phyloP scores from a whole-genome alignment of 2,797 vertebrate genomes.

The Sebastes melanostomus region DNA sequence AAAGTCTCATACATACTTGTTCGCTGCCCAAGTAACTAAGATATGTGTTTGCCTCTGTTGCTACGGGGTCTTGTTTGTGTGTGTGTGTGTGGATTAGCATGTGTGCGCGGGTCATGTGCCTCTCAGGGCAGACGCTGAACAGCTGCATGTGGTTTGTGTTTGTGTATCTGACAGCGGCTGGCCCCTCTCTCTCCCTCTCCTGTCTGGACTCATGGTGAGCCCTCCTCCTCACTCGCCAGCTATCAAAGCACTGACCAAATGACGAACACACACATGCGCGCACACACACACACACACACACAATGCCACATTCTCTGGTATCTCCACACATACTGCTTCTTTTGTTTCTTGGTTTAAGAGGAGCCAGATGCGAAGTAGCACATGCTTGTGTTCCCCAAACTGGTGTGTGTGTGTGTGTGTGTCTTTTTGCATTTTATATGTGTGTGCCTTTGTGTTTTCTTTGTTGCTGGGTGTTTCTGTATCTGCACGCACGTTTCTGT shows the following conservation, averaged over 20 bases:
- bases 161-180: conserved; percentile 68
- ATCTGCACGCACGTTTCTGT: conserved; percentile 13
- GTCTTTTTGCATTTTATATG: conserved; percentile 1
- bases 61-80: conserved; percentile 13
- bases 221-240: conserved; percentile 57
- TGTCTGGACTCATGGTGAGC: conserved; percentile 42
- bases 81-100: conserved; percentile 13
- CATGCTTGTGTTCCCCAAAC: conserved; percentile 45
- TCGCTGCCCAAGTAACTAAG: not conserved
- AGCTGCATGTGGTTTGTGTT: conserved; percentile 79
- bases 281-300: conserved; percentile 20
- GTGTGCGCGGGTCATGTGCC: conserved; percentile 47
- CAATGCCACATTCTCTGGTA: conserved; percentile 47
- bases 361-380: conserved; percentile 75
- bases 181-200: conserved; percentile 18
- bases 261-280: conserved; percentile 18
- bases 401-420: conserved; percentile 20
- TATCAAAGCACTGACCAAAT: conserved; percentile 75
- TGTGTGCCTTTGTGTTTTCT: conserved; percentile 19
- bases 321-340: conserved; percentile 64
- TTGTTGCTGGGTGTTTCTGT: conserved; percentile 45
- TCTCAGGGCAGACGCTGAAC: conserved; percentile 52
- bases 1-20: conserved; percentile 4
- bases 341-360: conserved; percentile 76
- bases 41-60: conserved; percentile 22